Evolutionary conservation across 1,140 invertebrate genomes (phyloP), one percentile per base, ranked within the genome.

Genomic region (Heterodera schachtii): DNA sequence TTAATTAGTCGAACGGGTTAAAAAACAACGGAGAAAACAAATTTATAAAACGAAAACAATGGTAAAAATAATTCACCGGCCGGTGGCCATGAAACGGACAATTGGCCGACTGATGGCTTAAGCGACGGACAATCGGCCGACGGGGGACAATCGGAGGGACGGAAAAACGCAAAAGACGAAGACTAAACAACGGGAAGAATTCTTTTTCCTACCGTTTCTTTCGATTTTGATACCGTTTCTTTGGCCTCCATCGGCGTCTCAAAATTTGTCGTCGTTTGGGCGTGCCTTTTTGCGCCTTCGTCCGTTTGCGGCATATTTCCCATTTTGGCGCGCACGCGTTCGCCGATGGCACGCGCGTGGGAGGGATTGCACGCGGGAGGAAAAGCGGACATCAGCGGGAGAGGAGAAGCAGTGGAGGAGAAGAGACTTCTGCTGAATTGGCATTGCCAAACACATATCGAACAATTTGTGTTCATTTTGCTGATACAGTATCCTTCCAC

Each of bases 331-430:
- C 7, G 41, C 41, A 21, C 44, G 49, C 57, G 11, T n/a, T 79
- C 41, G 74, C 75, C 74, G 66, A 69, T 46, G 13, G 43, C 41
- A 43, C 75, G 41, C n/a, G 73, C 77, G 64, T 81, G 79, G 13
- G 75, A 41, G 4, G 80, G 31, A 67, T 81, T 81, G 79, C 75
- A 79, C 16, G 41, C 41, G 46, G 80, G 41, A 43, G 79, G 79
- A 81, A 81, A 81, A 69, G 79, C 79, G 47, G 79, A 79, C 79
- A 81, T 81, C 80, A 8, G 74, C 80, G 41, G 21, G 74, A 79
- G 41, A 74, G 8, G n/a, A 41, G 13, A 60, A 76, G 44, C 4
- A 9, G 16, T 0, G 19, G 49, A 73, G 57, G 4, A 19, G 11
- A 64, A 4, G 57, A 5, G 57, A 5, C 57, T 64, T 64, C 57